Evolutionary conservation across 2,113 vertebrate species (phyloP).

Genomic region (Tamias sibiricus): DNA sequence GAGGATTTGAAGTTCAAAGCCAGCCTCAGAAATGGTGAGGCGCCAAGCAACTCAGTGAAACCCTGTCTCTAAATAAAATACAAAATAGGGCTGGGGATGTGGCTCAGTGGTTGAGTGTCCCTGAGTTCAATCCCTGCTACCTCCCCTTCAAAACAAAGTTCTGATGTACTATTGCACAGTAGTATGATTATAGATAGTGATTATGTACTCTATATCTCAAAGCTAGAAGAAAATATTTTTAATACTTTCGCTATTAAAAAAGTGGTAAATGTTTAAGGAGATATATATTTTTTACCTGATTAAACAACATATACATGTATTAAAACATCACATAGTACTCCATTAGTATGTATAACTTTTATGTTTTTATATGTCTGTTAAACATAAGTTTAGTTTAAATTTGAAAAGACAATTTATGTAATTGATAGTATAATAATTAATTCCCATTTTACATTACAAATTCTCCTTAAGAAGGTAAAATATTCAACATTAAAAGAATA

Average conservation of each 20-base stretch:
- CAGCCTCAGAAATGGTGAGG: too few species aligned
- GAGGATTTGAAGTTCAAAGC: too few species aligned
- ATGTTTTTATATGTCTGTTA: not conserved
- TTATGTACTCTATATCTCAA: not conserved
- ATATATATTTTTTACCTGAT: not conserved
- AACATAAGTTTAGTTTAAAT: not conserved
- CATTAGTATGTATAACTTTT: not conserved
- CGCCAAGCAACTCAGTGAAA: too few species aligned
- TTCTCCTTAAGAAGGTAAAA: not conserved
- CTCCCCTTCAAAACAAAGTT: not conserved
- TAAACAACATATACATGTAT: not conserved
- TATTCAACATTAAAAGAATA: not conserved
- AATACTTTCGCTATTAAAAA: not conserved
- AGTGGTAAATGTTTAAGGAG: not conserved
- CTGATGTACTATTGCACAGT: not conserved
- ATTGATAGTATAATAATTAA: not conserved
- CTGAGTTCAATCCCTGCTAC: too few species aligned
- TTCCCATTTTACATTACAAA: conserved; percentile 1
- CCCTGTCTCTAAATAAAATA: too few species aligned
- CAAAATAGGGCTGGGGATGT: too few species aligned
- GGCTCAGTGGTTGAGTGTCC: too few species aligned
- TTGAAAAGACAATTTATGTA: conserved; percentile 1
- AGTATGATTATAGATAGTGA: not conserved
- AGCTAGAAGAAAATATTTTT: not conserved
- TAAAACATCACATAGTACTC: not conserved